These are phyloP conservation scores for Diloba caeruleocephala DNA, from an alignment of 2,888 invertebrate species.

Conservation along the genomic window DNA sequence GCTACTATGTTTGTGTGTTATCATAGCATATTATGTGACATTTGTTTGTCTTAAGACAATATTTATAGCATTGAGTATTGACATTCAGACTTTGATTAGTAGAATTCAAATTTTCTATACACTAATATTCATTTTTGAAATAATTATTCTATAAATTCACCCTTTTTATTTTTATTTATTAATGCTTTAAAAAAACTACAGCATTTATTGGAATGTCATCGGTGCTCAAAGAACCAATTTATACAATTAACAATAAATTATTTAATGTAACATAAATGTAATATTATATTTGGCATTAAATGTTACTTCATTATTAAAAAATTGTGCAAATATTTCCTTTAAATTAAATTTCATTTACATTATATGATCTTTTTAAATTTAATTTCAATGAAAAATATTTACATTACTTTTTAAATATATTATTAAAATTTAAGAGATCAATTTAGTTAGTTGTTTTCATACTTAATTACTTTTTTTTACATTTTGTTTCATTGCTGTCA, in stretches of 20 bases:
- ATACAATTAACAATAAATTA: conserved; percentile 7
- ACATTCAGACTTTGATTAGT: not conserved
- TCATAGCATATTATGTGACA: not conserved
- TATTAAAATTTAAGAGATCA: conserved; percentile 38
- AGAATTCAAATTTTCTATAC: not conserved
- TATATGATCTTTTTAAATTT: conserved; percentile 15
- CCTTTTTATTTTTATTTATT: no score
- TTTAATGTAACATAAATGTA: no score
- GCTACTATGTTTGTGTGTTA: not conserved
- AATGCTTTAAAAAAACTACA: no score
- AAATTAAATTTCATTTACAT: conserved; percentile 22
- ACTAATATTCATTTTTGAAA: not conserved
- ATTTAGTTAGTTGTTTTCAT: conserved; percentile 16
- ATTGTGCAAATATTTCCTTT: conserved; percentile 24
- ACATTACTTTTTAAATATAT: no score
- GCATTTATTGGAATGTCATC: not conserved
- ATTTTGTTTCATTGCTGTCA: conserved; percentile 24
- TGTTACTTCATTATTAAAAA: conserved; percentile 8
- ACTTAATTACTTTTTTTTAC: conserved; percentile 15
- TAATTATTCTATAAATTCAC: not conserved
- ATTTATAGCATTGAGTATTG: not conserved
- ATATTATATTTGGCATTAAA: conserved; percentile 1
- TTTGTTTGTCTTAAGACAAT: not conserved
- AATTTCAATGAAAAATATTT: conserved; percentile 21
- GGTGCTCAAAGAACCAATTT: conserved; percentile 6